Conservation (phyloP, 2,888 invertebrate species). For the Lobophora halterata region DNA sequence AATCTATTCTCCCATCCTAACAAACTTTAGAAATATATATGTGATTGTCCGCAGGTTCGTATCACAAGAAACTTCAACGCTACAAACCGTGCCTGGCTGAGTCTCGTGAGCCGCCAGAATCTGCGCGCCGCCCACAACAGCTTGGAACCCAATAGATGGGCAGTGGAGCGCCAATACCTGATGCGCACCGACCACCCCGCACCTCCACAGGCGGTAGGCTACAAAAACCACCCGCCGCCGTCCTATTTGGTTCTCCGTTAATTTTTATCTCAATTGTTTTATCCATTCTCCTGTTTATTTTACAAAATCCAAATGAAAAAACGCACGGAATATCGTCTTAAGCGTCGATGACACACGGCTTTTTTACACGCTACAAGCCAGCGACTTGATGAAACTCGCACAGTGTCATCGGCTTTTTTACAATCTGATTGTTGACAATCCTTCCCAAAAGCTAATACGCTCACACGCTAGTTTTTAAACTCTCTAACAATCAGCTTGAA, state of each 20-base stretch:
- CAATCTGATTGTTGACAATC: too few relatives aligned
- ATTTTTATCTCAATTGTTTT: conserved; percentile 7
- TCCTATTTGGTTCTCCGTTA: conserved; percentile 3
- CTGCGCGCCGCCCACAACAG: conserved; percentile 3
- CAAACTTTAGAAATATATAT: too few relatives aligned
- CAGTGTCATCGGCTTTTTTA: too few relatives aligned
- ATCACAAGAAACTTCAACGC: conserved; percentile 11
- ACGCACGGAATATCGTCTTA: too few relatives aligned
- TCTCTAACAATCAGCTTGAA: too few relatives aligned
- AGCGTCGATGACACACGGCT: too few relatives aligned
- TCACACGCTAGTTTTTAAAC: too few relatives aligned
- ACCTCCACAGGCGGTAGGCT: conserved; percentile 7
- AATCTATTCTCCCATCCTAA: too few relatives aligned
- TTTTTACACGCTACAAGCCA: too few relatives aligned
- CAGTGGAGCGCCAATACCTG: conserved; percentile 7
- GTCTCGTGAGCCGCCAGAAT: conserved; percentile 19
- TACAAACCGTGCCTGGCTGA: conserved; percentile 19
- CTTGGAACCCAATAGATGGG: conserved; percentile 1
- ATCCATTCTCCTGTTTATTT: too few relatives aligned
- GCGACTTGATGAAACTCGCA: too few relatives aligned
- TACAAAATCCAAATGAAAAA: background rate
- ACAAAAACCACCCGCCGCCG: background rate
- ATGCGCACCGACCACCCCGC: conserved; percentile 9
- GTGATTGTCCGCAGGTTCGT: conserved; percentile 5
- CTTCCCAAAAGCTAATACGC: too few relatives aligned